A percentile compares a stretch with the other conserved stretches of the same genome.
phyloP scores from a whole-genome alignment of 1,140 invertebrate genomes.

The Saccostrea glomerata region DNA sequence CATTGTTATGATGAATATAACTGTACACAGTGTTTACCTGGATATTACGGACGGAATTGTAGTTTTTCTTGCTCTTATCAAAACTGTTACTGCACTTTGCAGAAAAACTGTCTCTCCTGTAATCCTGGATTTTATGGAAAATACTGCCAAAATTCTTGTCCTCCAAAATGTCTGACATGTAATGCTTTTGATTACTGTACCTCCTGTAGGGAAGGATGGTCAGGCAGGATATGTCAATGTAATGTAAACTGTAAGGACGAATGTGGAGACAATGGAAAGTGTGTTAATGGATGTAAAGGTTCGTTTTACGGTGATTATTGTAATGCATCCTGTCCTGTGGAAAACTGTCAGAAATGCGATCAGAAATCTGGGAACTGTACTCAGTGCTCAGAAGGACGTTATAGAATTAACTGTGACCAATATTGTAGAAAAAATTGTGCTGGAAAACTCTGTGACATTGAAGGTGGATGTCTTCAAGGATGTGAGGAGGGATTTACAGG shows the following conservation, averaged over 20 bases:
- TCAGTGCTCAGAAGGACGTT: neutral
- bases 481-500: neutral
- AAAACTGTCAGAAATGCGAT: neutral
- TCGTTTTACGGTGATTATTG: neutral
- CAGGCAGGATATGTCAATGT: neutral
- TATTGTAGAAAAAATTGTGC: neutral
- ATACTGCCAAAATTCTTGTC: neutral
- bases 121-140: neutral
- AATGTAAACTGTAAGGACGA: neutral
- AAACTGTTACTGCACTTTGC: neutral
- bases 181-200: neutral
- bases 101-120: neutral
- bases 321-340: neutral
- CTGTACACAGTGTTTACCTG: neutral
- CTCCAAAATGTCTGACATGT: neutral
- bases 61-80: neutral
- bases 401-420: neutral
- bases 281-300: neutral
- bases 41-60: neutral
- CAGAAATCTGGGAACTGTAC: neutral
- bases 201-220: neutral
- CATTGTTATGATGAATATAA: neutral
- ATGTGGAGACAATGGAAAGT: neutral
- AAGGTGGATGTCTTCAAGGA: neutral
- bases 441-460: neutral